A percentile compares a stretch with the other conserved stretches of the same genome.
phyloP scores from a whole-genome alignment of 1,140 invertebrate genomes.

The Drosophila arawakana region DNA sequence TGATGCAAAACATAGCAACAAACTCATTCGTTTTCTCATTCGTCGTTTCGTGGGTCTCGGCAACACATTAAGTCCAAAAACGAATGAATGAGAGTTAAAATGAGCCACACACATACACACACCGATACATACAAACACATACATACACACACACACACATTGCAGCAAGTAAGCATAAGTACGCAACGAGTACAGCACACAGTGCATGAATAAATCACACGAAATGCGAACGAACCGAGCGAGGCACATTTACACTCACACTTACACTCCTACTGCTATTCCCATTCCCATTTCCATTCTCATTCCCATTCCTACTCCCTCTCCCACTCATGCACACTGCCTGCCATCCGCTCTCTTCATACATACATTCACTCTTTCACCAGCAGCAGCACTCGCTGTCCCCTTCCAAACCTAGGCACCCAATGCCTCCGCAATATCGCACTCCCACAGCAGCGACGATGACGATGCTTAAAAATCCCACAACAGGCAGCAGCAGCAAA shows the following conservation, averaged over 20 bases:
- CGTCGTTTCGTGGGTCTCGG: conserved; percentile 65
- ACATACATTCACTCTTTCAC: conserved; percentile 75
- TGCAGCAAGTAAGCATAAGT: conserved; percentile 77
- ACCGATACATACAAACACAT: conserved; percentile 39
- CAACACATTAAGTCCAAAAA: conserved; percentile 76
- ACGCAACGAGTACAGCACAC: conserved; percentile 72
- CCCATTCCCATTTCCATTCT: conserved; percentile 25
- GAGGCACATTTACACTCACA: conserved; percentile 53
- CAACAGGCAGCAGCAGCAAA: conserved; percentile 53
- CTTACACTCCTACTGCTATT: conserved; percentile 2
- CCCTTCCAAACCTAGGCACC: neutral
- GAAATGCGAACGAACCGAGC: conserved; percentile 78
- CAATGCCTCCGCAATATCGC: conserved; percentile 14
- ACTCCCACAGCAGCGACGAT: conserved; percentile 33
- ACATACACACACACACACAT: conserved; percentile 31
- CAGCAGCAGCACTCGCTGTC: conserved; percentile 39
- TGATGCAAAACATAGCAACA: conserved; percentile 60
- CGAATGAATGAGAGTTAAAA: conserved; percentile 83
- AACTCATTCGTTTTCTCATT: conserved; percentile 82
- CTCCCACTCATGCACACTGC: conserved; percentile 6
- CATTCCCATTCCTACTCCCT: conserved; percentile 42
- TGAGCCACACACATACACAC: conserved; percentile 63
- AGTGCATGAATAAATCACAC: conserved; percentile 77
- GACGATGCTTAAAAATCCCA: conserved; percentile 77
- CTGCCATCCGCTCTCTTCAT: conserved; percentile 45